Evolutionary conservation across 2,888 invertebrate species (phyloP), one percentile per base, ranked within the genome.

Genomic region (Dromius quadrimaculatus): DNA sequence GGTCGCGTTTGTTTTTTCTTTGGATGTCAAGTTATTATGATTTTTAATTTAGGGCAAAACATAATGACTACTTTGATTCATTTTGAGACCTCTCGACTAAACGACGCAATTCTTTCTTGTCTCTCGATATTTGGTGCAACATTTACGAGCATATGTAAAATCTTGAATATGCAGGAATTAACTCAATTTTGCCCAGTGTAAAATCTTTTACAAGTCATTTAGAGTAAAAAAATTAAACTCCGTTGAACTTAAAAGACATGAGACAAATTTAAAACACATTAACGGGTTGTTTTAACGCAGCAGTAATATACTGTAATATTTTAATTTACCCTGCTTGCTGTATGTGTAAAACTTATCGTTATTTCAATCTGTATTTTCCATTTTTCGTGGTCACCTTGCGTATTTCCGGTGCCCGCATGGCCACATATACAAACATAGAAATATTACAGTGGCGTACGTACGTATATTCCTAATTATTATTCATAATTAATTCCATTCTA

Each of bases 351-450:
- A 62, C 38, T 64, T 64, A 64, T 64, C 64, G 34, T 9, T n/a
- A 5, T n/a, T 34, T 11, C 28, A 45, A 64, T 64, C 64, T 64
- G 28, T 50, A 47, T 50, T 32, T 47, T 64, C 63, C 47, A 64
- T 64, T 64, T 64, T 64, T 64, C 64, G 64, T 64, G 64, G 64
- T 64, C 50, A 64, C 47, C 64, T 47, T 34, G 34, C 64, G 50
- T 64, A 64, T 50, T 64, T 64, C 64, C 64, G 47, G 47, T 64
- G 32, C 20, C 64, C 22, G 63, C n/a, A 63, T 63, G 32, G 43
- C 41, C 41, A 43, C 45, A 20, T 11, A 19, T 41, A 54, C 54
- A 11, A 54, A 54, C 54, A 13, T 15, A 28, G 4, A 22, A n/a
- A 59, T 23, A 36, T 9, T 17, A 13, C 59, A 59, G 59, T 36